These are phyloP conservation scores for Hypanus sabinus DNA, from an alignment of 2,113 vertebrate species.

Conservation along the genomic window DNA sequence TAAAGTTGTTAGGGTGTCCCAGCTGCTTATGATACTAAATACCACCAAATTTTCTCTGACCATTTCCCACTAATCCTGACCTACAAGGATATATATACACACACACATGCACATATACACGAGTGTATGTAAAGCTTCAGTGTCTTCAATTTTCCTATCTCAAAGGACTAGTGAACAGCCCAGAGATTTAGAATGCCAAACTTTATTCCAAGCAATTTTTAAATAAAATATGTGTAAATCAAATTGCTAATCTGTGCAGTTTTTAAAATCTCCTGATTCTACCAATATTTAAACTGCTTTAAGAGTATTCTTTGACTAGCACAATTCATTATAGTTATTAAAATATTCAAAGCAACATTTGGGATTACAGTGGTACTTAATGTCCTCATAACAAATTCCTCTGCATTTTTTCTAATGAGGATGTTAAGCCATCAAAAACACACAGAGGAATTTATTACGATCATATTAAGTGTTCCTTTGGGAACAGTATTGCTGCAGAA, in stretches of 20 bases:
- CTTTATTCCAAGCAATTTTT: neutral
- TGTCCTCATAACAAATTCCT: slow-evolving; percentile 12
- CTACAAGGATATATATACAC: no score
- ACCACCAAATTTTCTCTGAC: no score
- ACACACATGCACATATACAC: no score
- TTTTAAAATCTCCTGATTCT: neutral
- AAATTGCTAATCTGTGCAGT: neutral
- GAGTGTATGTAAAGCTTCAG: no score
- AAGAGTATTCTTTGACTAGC: neutral
- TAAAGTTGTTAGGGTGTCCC: no score
- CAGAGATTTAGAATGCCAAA: neutral
- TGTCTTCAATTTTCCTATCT: no score
- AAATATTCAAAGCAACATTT: slow-evolving; percentile 6
- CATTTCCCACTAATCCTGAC: no score
- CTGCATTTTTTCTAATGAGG: neutral
- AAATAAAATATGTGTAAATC: neutral
- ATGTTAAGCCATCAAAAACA: neutral
- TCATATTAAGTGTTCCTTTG: neutral
- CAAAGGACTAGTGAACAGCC: no score
- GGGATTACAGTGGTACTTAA: neutral
- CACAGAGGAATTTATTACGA: neutral
- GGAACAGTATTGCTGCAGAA: neutral
- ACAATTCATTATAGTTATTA: neutral
- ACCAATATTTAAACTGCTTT: neutral
- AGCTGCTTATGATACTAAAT: no score